These are phyloP conservation scores for Hirudinaria manillensis DNA, from an alignment of 2,888 invertebrate species.

Conservation along the genomic window DNA sequence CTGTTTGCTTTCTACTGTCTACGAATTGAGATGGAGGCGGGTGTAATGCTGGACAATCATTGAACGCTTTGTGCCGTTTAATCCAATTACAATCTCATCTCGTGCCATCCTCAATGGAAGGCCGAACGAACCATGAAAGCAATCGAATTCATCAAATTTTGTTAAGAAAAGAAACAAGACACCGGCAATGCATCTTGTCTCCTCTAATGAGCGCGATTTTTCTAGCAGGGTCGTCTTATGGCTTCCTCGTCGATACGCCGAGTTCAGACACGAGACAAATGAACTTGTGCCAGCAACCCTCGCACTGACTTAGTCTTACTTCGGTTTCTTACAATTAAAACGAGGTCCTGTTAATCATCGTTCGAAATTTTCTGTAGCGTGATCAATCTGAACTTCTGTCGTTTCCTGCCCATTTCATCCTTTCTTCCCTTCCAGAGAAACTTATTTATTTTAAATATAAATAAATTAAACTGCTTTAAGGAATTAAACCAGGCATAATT, in stretches of 20 bases:
- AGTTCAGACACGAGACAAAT: no score
- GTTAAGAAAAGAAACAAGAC: constrained; percentile 9
- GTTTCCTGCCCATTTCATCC: no score
- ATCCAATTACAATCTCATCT: constrained; percentile 25
- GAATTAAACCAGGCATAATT: neutral
- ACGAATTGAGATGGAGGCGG: neutral
- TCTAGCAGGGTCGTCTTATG: neutral
- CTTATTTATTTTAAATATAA: no score
- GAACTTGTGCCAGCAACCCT: no score
- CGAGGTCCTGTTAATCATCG: no score
- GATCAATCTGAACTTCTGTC: no score
- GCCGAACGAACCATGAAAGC: neutral
- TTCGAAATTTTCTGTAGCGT: no score
- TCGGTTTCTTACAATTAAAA: no score
- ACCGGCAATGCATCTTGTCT: neutral
- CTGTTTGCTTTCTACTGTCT: neutral
- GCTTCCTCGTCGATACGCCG: neutral
- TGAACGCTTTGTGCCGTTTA: constrained; percentile 19
- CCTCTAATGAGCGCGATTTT: constrained; percentile 11
- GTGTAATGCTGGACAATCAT: constrained; percentile 5
- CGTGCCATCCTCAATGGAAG: neutral
- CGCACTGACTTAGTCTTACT: no score
- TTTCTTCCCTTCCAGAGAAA: no score
- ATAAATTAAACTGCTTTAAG: no score
- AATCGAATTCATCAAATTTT: constrained; percentile 14